Evolutionary conservation across 2,888 invertebrate species (phyloP).

Genomic region (Entomobrya multifasciata): DNA sequence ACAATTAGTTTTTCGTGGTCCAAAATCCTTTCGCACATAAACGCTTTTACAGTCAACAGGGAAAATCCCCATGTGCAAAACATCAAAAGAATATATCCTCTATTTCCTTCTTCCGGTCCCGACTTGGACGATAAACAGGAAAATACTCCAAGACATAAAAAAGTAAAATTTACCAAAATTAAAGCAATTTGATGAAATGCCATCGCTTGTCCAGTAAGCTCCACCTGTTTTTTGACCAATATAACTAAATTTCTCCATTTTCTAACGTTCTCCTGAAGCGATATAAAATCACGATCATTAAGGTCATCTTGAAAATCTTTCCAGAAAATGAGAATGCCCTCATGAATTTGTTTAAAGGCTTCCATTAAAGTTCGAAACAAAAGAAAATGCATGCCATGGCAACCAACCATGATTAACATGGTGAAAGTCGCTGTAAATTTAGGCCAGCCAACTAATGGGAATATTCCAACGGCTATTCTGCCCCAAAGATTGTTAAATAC

Average conservation of each 20-base stretch:
- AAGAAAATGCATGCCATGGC: slow-evolving; percentile 38
- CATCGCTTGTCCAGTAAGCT: neutral
- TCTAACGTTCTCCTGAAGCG: slow-evolving; percentile 13
- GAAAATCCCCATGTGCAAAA: slow-evolving; percentile 49
- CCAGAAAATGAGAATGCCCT: slow-evolving; percentile 27
- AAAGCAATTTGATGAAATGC: slow-evolving; percentile 32
- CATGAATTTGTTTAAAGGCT: slow-evolving; percentile 36
- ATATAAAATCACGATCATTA: neutral
- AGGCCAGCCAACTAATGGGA: slow-evolving; percentile 1
- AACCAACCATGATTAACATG: slow-evolving; percentile 52
- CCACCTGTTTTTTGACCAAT: slow-evolving; percentile 33
- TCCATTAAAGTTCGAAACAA: slow-evolving; percentile 37
- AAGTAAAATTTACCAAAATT: slow-evolving; percentile 54
- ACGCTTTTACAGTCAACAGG: slow-evolving; percentile 32
- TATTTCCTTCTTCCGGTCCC: slow-evolving; percentile 2
- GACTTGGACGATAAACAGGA: slow-evolving; percentile 2
- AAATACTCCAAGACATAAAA: slow-evolving; percentile 61
- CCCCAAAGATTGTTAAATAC: no score
- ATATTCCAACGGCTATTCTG: neutral
- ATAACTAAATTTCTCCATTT: slow-evolving; percentile 34
- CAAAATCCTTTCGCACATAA: slow-evolving; percentile 33
- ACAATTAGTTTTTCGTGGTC: slow-evolving; percentile 50
- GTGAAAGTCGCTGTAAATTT: slow-evolving; percentile 18
- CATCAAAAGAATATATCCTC: slow-evolving; percentile 23
- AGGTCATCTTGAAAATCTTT: neutral